Conservation (phyloP, 2,113 vertebrate genomes). For the Cyphomyrus discorhynchus region DNA sequence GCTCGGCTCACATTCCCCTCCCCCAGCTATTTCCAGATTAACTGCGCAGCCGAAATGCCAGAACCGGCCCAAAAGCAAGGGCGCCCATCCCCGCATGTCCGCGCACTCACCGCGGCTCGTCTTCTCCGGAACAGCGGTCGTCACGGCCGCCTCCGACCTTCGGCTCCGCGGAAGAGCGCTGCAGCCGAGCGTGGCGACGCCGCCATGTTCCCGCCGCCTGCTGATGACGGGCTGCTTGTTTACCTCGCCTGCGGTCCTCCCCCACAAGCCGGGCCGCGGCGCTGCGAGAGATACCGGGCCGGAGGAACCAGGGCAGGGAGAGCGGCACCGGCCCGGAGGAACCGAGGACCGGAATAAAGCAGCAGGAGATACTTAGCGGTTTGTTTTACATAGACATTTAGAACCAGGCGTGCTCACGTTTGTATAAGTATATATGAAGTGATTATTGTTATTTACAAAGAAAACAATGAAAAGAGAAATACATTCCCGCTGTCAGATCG, state of each 20-base stretch:
- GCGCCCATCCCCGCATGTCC: not conserved
- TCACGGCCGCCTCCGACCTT: slow-evolving; percentile 63
- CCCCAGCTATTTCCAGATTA: slow-evolving; percentile 52
- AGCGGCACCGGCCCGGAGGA: not conserved
- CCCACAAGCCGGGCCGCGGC: slow-evolving; percentile 33
- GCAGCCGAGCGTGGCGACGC: slow-evolving; percentile 58
- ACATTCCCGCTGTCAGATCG: not conserved
- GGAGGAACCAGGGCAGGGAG: not conserved
- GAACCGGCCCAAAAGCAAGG: not conserved
- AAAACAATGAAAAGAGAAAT: not conserved
- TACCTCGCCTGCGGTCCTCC: slow-evolving; percentile 61
- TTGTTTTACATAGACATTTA: not conserved
- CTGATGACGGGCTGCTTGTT: slow-evolving; percentile 59
- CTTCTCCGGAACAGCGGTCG: slow-evolving; percentile 51
- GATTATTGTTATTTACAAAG: not conserved
- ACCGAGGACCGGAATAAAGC: not conserved
- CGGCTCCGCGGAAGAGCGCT: slow-evolving; percentile 63
- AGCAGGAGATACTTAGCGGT: not conserved
- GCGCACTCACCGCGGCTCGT: slow-evolving; percentile 28
- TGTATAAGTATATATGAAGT: not conserved
- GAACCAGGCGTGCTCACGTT: not conserved
- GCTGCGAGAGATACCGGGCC: not conserved
- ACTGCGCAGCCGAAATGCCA: slow-evolving; percentile 11
- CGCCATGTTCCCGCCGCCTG: slow-evolving; percentile 68
- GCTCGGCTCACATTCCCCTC: slow-evolving; percentile 30